Conservation (phyloP, 2,797 vertebrate genomes). For the Lepilemur ruficaudatus region DNA sequence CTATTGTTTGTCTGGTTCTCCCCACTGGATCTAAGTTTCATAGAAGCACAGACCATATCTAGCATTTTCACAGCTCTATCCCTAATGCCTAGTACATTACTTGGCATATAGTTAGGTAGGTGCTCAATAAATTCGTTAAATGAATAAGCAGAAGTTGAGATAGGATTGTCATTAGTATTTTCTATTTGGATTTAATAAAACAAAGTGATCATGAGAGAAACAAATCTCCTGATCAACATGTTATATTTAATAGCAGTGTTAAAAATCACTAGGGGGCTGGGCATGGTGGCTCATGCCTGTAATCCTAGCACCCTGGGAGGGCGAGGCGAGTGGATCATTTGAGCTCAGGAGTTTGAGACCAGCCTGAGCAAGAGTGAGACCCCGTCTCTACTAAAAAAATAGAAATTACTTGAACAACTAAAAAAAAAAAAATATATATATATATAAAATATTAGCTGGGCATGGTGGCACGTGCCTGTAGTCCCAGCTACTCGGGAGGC, state of each 20-base stretch:
- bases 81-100: neutral
- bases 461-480: no score
- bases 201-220: neutral
- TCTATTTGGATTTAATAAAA: conserved; percentile 21
- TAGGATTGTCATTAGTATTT: neutral
- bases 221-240: neutral
- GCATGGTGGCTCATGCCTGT: no score
- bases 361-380: no score
- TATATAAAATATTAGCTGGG: no score
- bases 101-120: neutral
- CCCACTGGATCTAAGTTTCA: neutral
- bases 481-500: no score
- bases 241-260: conserved; percentile 1
- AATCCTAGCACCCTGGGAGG: no score
- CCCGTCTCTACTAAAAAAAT: no score
- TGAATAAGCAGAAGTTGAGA: neutral
- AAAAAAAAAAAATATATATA: no score
- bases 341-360: no score
- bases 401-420: no score
- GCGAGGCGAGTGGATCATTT: no score
- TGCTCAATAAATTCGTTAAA: neutral
- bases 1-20: neutral
- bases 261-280: neutral
- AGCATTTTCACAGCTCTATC: neutral
- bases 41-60: neutral